Conservation (phyloP, 2,797 vertebrate species). For the Neopelma chrysocephalum region DNA sequence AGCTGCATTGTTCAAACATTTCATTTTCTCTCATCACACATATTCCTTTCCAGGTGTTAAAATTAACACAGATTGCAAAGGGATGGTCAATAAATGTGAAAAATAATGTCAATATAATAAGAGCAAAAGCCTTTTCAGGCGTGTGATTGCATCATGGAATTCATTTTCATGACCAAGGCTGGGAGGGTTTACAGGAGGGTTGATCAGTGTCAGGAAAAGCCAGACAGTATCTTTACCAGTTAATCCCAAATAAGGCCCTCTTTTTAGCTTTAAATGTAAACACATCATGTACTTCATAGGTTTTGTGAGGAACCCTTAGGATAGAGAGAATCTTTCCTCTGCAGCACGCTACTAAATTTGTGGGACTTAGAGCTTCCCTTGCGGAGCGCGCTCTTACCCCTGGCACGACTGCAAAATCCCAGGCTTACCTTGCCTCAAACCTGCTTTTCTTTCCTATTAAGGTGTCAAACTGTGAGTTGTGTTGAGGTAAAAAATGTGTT, state of each 20-base stretch:
- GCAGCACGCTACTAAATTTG: not conserved
- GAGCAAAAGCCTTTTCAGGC: not conserved
- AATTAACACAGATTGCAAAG: not conserved
- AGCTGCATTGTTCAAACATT: not conserved
- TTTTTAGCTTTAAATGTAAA: not conserved
- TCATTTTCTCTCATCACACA: not conserved
- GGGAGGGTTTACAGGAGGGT: not conserved
- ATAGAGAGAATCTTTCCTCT: not conserved
- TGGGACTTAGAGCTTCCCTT: not conserved
- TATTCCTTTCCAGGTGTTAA: not conserved
- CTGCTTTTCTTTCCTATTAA: not conserved
- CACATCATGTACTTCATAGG: not conserved
- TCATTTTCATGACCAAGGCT: not conserved
- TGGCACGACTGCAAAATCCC: not conserved
- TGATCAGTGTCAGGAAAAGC: not conserved
- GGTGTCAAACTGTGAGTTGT: not conserved
- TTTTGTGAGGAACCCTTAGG: not conserved
- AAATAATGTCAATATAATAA: not conserved
- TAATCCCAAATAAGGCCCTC: not conserved
- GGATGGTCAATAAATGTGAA: not conserved
- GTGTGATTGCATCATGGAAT: not conserved
- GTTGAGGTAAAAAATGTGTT: not conserved
- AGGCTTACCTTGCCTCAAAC: not conserved
- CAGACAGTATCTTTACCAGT: not conserved
- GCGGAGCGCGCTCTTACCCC: fast-evolving